Base-by-base conservation (phyloP, 2,113 vertebrate species). In the Bostrychus sinensis region DNA sequence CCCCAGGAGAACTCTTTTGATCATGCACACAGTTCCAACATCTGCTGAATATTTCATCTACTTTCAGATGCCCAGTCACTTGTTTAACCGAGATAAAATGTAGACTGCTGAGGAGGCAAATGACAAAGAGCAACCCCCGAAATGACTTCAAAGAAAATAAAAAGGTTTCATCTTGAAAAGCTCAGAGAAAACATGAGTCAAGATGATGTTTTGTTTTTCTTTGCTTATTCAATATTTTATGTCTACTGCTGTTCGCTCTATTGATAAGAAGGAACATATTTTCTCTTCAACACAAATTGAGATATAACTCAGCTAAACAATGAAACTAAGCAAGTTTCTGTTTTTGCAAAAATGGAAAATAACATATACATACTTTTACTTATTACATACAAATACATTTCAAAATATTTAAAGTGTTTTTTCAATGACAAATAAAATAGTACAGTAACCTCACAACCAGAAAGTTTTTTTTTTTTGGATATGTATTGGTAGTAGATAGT, bases 1-100 rank as follows among this genome's bases (percentile, higher is more conserved):
- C 30, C 70, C 56, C 51, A 26, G 32, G 38, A 66, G 77, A 51
- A 30, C 64, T 42, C 66, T 68, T 80, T 84, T 82, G 65, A 82
- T 80, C 70, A 28, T 56, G 72, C 64, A 23, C 20, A 2, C 48
- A 41, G 53, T 78, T 81, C 73, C 82, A 73, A 76, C 79, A 69
- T 59, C 60, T 70, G 51, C 22, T 84, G 54, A 82, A 80, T 78
- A 77, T 82, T 77, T 84, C 12, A 86, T 72, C 57, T 41, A 12
- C 38, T 54, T 66, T 57, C 65, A 51, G 12, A 62, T 11, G 53
- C 48, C 54, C 4, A 17, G 51, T 70, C 53, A 66, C 43, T 62
- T 38, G 26, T 62, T 50, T 22, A 6, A 7, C 10, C 16, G 6
- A 41, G 20, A 50, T 25, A 50, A 63, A 43, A 56, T 28, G 34